Evolutionary conservation across 2,888 invertebrate genomes (phyloP).

Genomic region (Hyposoter dolosus): DNA sequence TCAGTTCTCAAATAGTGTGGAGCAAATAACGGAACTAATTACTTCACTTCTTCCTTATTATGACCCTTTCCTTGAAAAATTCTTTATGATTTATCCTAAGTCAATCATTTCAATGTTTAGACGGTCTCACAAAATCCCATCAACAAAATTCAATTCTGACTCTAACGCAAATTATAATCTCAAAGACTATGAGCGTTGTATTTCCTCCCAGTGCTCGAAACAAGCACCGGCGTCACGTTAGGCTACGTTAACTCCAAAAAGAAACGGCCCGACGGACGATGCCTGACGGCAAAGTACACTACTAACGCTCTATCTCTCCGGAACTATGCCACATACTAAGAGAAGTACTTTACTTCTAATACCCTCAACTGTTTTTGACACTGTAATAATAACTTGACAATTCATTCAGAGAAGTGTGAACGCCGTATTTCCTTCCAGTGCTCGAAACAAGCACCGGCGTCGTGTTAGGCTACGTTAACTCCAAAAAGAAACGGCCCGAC

Average conservation of each 20-base stretch:
- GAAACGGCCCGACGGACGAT: conserved; percentile 14
- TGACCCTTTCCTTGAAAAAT: background rate
- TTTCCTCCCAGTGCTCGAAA: background rate
- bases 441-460: too few species aligned
- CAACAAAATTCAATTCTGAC: background rate
- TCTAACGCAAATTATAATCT: background rate
- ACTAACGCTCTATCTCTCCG: conserved; percentile 4
- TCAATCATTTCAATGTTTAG: background rate
- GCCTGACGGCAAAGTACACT: conserved; percentile 13
- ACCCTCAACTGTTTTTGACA: background rate
- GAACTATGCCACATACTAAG: background rate
- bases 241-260: background rate
- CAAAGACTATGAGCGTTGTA: background rate
- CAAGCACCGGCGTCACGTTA: too few species aligned
- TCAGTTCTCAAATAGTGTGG: background rate
- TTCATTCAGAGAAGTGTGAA: conserved; percentile 4
- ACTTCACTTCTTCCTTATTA: background rate
- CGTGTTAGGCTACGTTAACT: too few species aligned
- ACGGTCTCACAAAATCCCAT: background rate
- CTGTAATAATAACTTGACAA: background rate
- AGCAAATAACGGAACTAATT: background rate
- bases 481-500: conserved; percentile 11
- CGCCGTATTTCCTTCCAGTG: background rate
- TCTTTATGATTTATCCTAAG: too few species aligned
- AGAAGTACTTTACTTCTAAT: background rate